Evolutionary conservation across 2,888 invertebrate genomes (phyloP), one percentile per base, ranked within the genome.

Genomic region (Rhingia campestris): DNA sequence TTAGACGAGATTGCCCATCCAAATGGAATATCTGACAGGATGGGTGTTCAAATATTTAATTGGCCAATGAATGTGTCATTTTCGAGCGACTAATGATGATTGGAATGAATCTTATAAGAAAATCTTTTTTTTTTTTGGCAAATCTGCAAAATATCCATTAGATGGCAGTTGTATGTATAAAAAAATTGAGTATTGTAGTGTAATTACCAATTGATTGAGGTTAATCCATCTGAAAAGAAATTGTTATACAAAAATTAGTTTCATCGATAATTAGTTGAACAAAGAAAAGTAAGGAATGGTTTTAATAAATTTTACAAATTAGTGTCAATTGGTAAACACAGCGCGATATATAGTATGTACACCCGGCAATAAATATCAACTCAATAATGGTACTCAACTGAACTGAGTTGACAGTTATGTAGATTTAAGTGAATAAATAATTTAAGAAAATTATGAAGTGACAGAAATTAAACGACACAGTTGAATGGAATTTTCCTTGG

Each of bases 211-310:
- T 54, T 64, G 35, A 49, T 43, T 6, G 51, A 14, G 56, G 58
- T 70, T 84, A 64, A 80, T 84, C 84, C 84, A 53, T 69, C 76
- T 76, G 76, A 54, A 76, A 76, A 43, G 56, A 74, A 56, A 74
- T 56, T 53, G 43, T 32, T 41, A 64, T 39, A 66, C 12, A 39
- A 66, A 9, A 66, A 61, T 76, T 67, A 67, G 30, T 76, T 67
- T n/a, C 33, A 58, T 12, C n/a, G 6, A n/a, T 32, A 2, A 5
- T 4, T 30, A 32, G 56, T 12, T 70, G 59, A 49, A 59, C 49
- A 59, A n/a, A 22, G 14, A 49, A 30, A 49, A 22, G 30, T 5
- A 10, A 12, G 63, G 41, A 70, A 47, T 54, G 3, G 12, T 43
- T 66, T 33, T 9, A 41, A 53, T 66, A 49, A 49, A 22, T 64